Evolutionary conservation across 2,888 invertebrate species (phyloP), one percentile per base, ranked within the genome.

Genomic region (Chorisops tibialis): DNA sequence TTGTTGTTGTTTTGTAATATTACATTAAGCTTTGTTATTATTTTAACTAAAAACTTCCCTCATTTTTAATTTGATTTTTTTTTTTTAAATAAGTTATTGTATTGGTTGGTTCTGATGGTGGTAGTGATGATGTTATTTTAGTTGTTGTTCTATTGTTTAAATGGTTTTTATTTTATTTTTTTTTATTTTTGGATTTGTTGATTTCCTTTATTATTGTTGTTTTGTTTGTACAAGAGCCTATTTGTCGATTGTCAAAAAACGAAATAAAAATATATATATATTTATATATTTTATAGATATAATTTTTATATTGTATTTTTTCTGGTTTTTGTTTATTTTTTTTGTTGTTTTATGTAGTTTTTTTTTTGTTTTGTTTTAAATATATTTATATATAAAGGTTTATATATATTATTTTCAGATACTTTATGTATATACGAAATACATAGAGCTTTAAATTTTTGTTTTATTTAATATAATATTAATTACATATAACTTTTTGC

Each of bases 191-290:
- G 38, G 39, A 43, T 24, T 60, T 60, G 22, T 24, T 41, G 61
- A 65, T 68, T 66, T 58, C 48, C 22, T 43, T 61, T 60, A 60
- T 60, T 56, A 30, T 59, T 49, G 37, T 50, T 45, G 35, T 63
- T 66, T 64, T 56, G 43, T 71, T 76, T 75, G 73, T 75, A 76
- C 75, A 76, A 75, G 76, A 75, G 77, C 77, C 77, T 77, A 77
- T 77, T 76, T 75, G 78, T 78, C 78, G 78, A 78, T 78, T 78
- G 78, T 79, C 79, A 76, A 77, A 75, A 73, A 77, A 74, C 74
- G 70, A 73, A 75, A 72, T 71, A 73, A 73, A 71, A 72, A 73
- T 68, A 68, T 71, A 70, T 30, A 30, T 30, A 30, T 70, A 67
- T 67, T 68, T 65, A 64, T 67, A 63, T 51, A 50, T 66, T 45